Evolutionary conservation across 1,140 invertebrate genomes (phyloP), one percentile per base, ranked within the genome.

Genomic region (Subanguina moxae): DNA sequence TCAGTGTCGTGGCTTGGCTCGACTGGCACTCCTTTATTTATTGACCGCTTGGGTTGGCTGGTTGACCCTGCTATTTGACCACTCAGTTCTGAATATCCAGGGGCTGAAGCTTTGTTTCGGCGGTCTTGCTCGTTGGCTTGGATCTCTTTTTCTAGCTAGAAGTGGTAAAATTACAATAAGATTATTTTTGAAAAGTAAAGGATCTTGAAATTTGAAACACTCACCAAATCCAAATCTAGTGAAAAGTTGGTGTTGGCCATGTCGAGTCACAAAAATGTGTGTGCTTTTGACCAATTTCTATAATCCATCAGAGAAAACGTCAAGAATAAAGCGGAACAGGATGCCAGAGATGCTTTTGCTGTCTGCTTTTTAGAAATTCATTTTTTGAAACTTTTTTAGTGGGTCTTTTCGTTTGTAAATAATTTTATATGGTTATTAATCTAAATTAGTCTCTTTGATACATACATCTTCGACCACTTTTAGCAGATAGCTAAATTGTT

Each of bases 131-230:
- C 76, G 43, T 80, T 82, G 8, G 78, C 74, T 38, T 78, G 71
- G 45, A 80, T 80, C 58, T 80, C 80, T 61, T 79, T 78, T 56
- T 80, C 78, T 42, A 80, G 62, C 78, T 81, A 30, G 63, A 81
- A 72, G 13, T 32, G 11, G 21, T 15, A 58, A 13, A 58, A 58
- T 58, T 11, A 11, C 11, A 11, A 13, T 45, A n/a, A 13, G 11
- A 45, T 45, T 45, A n/a, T 45, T 11, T 45, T 45, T 45, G n/a
- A 45, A 45, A 45, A 13, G 11, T 45, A n/a, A 11, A 45, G n/a
- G 11, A n/a, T 52, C 3, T 15, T 15, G 48, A 7, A 25, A 61
- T 7, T 30, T 28, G 52, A 3, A 30, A 61, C 1, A 61, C 27
- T 13, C 27, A 61, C 58, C 19, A 61, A n/a, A 61, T 61, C 58